Evolutionary conservation across 2,888 invertebrate species (phyloP).

Genomic region (Linyphia triangularis): DNA sequence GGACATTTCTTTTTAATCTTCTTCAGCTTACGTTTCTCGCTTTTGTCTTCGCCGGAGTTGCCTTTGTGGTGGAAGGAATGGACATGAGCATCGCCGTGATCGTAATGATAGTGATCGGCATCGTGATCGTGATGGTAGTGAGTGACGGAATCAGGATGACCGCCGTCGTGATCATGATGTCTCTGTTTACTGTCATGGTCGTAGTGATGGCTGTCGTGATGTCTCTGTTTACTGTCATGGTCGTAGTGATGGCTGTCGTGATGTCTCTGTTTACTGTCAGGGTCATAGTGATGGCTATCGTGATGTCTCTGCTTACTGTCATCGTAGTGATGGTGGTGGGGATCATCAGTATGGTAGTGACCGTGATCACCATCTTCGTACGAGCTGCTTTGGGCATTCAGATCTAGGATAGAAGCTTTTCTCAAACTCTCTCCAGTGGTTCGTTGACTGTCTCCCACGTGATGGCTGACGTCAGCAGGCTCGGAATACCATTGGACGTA

Average conservation of each 20-base stretch:
- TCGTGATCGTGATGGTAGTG: neutral
- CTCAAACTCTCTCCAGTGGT: neutral
- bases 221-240: neutral
- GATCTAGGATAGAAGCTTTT: neutral
- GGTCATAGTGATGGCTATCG: neutral
- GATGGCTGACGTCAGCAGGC: constrained; percentile 1
- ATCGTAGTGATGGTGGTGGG: neutral
- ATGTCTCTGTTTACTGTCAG: neutral
- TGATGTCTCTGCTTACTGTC: neutral
- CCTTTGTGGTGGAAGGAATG: neutral
- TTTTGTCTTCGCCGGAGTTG: neutral
- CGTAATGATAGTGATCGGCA: neutral
- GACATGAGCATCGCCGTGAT: neutral
- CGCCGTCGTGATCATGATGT: neutral
- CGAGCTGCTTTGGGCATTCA: constrained; percentile 36
- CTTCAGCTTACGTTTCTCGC: constrained; percentile 14
- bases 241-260: neutral
- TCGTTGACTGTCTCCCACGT: neutral
- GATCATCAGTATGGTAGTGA: neutral
- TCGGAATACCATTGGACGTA: constrained; percentile 49
- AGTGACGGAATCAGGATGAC: neutral
- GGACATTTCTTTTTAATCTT: constrained; percentile 29
- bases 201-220: neutral
- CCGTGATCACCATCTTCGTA: neutral
- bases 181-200: neutral